Evolutionary conservation across 2,113 vertebrate species (phyloP).

Genomic region (Holacanthus passer): DNA sequence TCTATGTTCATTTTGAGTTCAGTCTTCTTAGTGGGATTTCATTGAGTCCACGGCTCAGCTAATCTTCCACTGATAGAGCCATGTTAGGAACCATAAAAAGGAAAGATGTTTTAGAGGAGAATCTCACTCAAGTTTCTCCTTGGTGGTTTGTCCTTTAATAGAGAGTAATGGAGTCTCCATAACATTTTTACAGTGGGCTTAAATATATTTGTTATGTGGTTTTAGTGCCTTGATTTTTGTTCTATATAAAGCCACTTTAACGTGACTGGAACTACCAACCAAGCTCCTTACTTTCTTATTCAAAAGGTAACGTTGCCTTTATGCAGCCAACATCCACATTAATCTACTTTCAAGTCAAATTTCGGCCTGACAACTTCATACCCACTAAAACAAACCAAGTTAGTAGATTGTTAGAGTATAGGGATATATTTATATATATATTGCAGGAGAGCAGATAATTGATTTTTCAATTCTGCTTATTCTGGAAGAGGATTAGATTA

Average conservation of each 20-base stretch:
- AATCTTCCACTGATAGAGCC: constrained; percentile 4
- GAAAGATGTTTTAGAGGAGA: constrained; percentile 3
- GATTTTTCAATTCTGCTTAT: constrained; percentile 64
- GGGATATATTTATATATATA: constrained; percentile 15
- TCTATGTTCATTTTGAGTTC: neutral
- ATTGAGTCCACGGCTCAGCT: constrained; percentile 4
- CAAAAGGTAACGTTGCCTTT: neutral
- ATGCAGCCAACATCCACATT: neutral
- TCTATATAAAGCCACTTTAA: constrained; percentile 19
- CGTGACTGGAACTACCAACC: neutral
- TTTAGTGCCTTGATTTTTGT: constrained; percentile 24
- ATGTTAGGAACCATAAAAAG: constrained; percentile 13
- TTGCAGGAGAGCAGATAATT: constrained; percentile 56
- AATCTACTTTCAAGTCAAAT: neutral
- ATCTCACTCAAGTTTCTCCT: constrained; percentile 21
- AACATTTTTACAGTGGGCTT: constrained; percentile 10
- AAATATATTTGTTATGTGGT: constrained; percentile 19
- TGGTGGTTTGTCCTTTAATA: constrained; percentile 29
- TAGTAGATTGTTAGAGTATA: constrained; percentile 39
- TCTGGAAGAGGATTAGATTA: constrained; percentile 58
- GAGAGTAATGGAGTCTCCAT: constrained; percentile 1
- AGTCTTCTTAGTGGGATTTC: constrained; percentile 22
- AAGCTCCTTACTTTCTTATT: neutral
- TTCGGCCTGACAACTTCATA: neutral
- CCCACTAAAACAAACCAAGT: constrained; percentile 26